Evolutionary conservation across 2,888 invertebrate species (phyloP), one percentile per base, ranked within the genome.

Genomic region (Thereva nobilitata): DNA sequence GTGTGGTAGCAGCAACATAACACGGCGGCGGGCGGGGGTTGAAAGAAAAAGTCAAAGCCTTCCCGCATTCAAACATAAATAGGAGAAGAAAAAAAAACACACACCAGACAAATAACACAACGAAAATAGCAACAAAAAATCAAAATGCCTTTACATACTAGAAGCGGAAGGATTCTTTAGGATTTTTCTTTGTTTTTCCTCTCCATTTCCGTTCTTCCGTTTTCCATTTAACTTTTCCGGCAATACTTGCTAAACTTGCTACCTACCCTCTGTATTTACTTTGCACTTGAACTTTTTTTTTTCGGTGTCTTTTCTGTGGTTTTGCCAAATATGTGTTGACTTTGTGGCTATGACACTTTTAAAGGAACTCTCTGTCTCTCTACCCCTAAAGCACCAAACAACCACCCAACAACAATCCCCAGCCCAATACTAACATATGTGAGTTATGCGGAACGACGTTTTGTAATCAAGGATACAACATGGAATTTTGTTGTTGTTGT

Each of bases 191-290:
- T 64, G 42, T 53, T 64, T 64, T 53, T 45, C 44, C 38, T 64
- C 45, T 50, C 50, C 40, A 61, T 61, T 61, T 61, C 61, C 61
- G 23, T 61, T 61, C 49, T 61, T 61, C 61, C 61, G 50, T 50
- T 64, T 53, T 45, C 37, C 44, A 53, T 44, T 52, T 52, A 9
- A 42, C 8, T 54, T 54, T 64, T 54, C 45, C 64, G 12, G 53
- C 23, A 44, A n/a, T 38, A 9, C 44, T 56, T 56, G 9, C 9
- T 35, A 41, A 37, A 34, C n/a, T 10, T 34, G 23, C 50, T 23
- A 59, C n/a, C 9, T 38, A 38, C 38, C 50, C 4, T 47, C 5
- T 56, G 53, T 64, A 44, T 64, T 42, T 42, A 23, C 53, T 52
- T 64, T 64, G 37, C 63, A 42, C 52, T 64, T 42, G 52, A 64